Conservation (phyloP, 1,140 invertebrate genomes). For the Drosophila lowei region DNA sequence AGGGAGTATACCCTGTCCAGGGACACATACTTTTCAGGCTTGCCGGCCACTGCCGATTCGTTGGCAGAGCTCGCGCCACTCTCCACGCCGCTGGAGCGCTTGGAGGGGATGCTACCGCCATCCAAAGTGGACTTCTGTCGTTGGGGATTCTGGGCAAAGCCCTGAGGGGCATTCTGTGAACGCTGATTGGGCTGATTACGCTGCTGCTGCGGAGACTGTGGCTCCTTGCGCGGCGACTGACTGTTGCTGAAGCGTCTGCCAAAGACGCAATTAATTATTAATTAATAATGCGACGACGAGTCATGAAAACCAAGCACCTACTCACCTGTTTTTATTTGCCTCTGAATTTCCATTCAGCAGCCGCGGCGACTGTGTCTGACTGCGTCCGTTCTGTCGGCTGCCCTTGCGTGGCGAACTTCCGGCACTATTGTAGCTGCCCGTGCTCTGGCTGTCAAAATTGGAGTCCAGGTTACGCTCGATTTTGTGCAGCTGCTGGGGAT, state of each 20-base stretch:
- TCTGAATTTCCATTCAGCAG: conserved; percentile 63
- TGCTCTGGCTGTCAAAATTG: conserved; percentile 63
- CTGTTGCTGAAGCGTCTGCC: conserved; percentile 57
- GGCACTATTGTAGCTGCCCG: conserved; percentile 58
- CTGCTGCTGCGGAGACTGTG: conserved; percentile 1
- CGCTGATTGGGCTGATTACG: conserved; percentile 55
- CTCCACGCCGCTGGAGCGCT: conserved; percentile 58
- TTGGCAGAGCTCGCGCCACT: conserved; percentile 33
- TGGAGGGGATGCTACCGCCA: conserved; percentile 26
- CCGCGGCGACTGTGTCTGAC: conserved; percentile 49
- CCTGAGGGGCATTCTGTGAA: conserved; percentile 75
- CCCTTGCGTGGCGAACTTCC: conserved; percentile 66
- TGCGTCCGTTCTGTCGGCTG: conserved; percentile 61
- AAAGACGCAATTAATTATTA: too few species aligned
- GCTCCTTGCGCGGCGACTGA: conserved; percentile 61
- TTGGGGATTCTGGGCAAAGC: conserved; percentile 68
- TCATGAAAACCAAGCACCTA: neutral
- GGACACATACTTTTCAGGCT: conserved; percentile 77
- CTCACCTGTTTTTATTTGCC: conserved; percentile 62
- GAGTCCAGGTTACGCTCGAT: conserved; percentile 36
- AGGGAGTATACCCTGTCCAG: conserved; percentile 80
- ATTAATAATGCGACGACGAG: neutral
- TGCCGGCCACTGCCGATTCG: conserved; percentile 28
- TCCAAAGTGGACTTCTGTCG: conserved; percentile 67
- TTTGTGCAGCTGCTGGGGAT: conserved; percentile 29